A percentile compares a stretch with the other conserved stretches of the same genome.
Evolutionary conservation across 2,113 vertebrate species (phyloP).

Genomic region (Apodemus speciosus): DNA sequence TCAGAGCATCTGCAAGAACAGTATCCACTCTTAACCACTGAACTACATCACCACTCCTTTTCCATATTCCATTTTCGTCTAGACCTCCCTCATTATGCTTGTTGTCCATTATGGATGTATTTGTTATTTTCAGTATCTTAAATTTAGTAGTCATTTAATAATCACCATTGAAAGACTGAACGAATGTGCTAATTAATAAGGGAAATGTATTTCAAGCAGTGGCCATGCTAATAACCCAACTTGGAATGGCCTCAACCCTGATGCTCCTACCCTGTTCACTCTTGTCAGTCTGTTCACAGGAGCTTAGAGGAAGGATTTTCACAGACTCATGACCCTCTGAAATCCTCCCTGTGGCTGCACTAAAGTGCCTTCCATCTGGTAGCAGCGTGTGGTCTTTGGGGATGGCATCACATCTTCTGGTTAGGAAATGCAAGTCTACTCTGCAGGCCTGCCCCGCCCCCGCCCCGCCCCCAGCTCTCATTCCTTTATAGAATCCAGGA

Average conservation of each 20-base stretch:
- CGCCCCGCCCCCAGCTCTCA: neutral
- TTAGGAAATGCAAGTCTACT: neutral
- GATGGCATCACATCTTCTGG: neutral
- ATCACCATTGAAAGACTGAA: slow-evolving; percentile 15
- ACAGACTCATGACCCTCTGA: neutral
- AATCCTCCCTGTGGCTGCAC: neutral
- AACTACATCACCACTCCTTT: neutral
- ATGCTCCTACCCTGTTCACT: neutral
- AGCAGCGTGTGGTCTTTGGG: neutral
- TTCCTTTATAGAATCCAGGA: neutral
- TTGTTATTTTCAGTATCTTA: slow-evolving; percentile 8
- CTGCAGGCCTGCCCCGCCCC: neutral
- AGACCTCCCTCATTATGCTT: neutral
- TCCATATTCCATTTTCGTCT: neutral
- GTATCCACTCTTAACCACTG: neutral
- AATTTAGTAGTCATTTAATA: neutral
- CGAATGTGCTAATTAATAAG: neutral
- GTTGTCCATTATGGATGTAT: no score
- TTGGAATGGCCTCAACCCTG: neutral
- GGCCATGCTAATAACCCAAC: neutral
- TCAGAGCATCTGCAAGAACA: neutral
- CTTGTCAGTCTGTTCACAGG: neutral
- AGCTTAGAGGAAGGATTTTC: neutral
- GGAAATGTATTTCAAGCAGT: neutral
- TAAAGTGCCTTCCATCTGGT: neutral